Evolutionary conservation across 2,888 invertebrate genomes (phyloP).

Genomic region (Ochropacha duplaris): DNA sequence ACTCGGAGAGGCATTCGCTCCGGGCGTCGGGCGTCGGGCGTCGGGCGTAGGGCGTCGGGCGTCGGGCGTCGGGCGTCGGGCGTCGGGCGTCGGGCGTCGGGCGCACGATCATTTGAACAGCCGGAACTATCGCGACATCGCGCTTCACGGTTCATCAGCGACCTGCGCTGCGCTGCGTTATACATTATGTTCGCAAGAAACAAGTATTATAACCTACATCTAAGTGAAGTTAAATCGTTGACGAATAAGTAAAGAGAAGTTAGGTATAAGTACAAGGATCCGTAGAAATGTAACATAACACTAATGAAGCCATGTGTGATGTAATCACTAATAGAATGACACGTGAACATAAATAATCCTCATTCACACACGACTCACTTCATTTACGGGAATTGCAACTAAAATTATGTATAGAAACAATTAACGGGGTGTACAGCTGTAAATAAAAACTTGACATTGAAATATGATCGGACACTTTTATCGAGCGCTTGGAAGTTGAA

Average conservation of each 20-base stretch:
- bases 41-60: background rate
- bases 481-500: background rate
- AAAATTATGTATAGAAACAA: background rate
- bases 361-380: background rate
- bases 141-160: background rate
- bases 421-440: background rate
- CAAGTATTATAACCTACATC: no score
- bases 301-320: conserved; percentile 15
- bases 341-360: background rate
- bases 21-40: background rate
- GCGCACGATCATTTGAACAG: background rate
- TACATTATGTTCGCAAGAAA: no score
- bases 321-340: conserved; percentile 1
- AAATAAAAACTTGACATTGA: background rate
- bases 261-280: background rate
- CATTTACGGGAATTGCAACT: background rate
- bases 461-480: background rate
- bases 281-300: background rate
- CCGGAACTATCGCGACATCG: background rate
- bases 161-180: no score
- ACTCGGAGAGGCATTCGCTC: background rate
- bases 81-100: background rate
- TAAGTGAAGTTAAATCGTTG: background rate
- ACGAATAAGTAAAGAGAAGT: no score
- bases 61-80: background rate